Percentiles rank a stretch among this genome's conserved stretches.
These are phyloP conservation scores for Halcyon badia DNA, from an alignment of 2,797 vertebrate genomes.

Conservation along the genomic window DNA sequence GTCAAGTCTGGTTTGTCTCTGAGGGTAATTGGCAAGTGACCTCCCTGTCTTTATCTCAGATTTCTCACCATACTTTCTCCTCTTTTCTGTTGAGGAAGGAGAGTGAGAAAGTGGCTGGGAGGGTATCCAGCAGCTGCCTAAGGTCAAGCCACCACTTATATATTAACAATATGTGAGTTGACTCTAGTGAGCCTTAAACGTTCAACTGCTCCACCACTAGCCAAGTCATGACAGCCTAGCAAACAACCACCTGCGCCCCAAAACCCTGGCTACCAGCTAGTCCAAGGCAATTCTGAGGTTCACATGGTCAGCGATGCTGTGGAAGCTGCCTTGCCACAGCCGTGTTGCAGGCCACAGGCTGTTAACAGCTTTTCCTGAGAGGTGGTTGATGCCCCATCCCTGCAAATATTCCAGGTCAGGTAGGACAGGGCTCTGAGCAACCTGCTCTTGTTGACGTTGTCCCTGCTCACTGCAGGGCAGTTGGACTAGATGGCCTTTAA, in stretches of 20 bases:
- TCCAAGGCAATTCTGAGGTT: neutral
- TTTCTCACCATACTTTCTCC: neutral
- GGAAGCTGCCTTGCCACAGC: neutral
- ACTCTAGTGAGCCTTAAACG: neutral
- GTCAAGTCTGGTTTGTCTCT: neutral
- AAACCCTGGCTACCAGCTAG: neutral
- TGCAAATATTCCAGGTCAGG: neutral
- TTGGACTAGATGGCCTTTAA: no score
- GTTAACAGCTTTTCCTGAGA: neutral
- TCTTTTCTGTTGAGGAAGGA: neutral
- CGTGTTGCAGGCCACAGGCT: neutral
- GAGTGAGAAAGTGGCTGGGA: accelerated
- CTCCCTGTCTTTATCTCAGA: neutral
- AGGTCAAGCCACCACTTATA: neutral
- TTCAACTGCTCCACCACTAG: accelerated
- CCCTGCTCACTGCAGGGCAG: no score
- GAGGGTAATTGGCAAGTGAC: neutral
- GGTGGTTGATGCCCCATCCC: neutral
- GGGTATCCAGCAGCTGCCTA: neutral
- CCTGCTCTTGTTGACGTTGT: no score
- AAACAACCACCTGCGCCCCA: neutral
- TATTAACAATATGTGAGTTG: neutral
- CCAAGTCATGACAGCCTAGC: neutral
- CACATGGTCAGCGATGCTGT: accelerated
- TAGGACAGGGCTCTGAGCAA: no score